Evolutionary conservation across 2,113 vertebrate genomes (phyloP).

Genomic region (Ondatra zibethicus): DNA sequence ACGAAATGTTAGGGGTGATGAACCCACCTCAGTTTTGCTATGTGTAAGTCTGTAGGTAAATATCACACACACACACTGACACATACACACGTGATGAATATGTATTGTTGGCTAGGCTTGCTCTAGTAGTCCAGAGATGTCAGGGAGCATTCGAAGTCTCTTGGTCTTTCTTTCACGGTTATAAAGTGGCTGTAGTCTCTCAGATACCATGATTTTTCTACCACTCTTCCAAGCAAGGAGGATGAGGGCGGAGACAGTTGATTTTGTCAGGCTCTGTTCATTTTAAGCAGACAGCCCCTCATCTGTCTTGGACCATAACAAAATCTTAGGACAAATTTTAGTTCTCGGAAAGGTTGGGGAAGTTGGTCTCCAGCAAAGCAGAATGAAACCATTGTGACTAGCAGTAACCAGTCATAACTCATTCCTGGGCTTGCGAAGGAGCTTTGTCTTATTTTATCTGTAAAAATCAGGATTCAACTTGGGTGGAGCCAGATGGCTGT

Average conservation of each 20-base stretch:
- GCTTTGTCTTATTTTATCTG: constrained; percentile 6
- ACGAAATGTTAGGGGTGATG: not conserved
- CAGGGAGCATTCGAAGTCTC: not conserved
- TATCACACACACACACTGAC: not conserved
- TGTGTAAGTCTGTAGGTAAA: not conserved
- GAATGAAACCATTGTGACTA: not conserved
- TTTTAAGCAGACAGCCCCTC: not conserved
- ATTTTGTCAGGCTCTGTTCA: constrained; percentile 13
- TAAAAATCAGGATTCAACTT: not conserved
- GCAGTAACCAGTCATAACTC: not conserved
- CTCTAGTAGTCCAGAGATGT: not conserved
- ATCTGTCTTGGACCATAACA: not conserved
- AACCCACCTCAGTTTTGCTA: not conserved
- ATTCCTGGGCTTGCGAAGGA: not conserved
- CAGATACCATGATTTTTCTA: too few species aligned
- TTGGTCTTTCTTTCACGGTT: not conserved
- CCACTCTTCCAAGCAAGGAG: not conserved
- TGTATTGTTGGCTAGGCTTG: not conserved
- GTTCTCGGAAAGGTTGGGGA: not conserved
- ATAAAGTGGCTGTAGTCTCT: not conserved
- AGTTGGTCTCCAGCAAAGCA: not conserved
- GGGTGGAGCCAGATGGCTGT: not conserved
- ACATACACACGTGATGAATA: too few species aligned
- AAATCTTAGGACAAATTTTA: not conserved
- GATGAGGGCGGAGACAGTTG: not conserved